Evolutionary conservation across 1,140 invertebrate species (phyloP), one percentile per base, ranked within the genome.

Genomic region (Orius insidiosus): DNA sequence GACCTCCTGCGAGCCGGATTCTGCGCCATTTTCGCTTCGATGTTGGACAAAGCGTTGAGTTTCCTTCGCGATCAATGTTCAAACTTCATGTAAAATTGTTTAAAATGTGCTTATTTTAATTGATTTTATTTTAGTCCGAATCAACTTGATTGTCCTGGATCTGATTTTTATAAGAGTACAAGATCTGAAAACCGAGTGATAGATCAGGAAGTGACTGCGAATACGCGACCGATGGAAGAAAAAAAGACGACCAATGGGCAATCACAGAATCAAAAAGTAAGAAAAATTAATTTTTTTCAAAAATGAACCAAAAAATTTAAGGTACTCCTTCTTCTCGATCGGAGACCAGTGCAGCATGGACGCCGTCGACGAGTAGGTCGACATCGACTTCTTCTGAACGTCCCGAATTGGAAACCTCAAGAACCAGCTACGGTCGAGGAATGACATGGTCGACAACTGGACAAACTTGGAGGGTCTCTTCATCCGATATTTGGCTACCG

Each of bases 11-110:
- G 69, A 72, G 49, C 57, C 56, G 11, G 66, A 64, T 39, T 55
- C 59, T 1, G 62, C 64, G 50, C 62, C 59, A 50, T 74, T 72
- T 52, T 65, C 0, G 54, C 59, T 16, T 68, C 72, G 52, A 66
- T 70, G 31, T 59, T 74, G 9, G 69, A 72, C 47, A 72, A 72
- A 52, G 71, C 70, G 2, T 56, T 74, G 11, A 69, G 63, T 48
- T 72, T 74, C 49, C 57, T 72, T 1, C 65, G 69, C 49, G 69
- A 72, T 48, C 69, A 73, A 52, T 74, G 71, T 54, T 58, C 63
- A 32, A 70, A 70, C 53, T 72, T 71, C 48, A 67, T 69, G 71
- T 72, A 59, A 67, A 64, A 24, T 24, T 4, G 7, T 24, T 24
- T 24, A n/a, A n/a, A n/a, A n/a, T n/a, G n/a, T n/a, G n/a, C n/a